These are phyloP conservation scores for Rallus limicola DNA, from an alignment of 2,113 vertebrate species.

Conservation along the genomic window DNA sequence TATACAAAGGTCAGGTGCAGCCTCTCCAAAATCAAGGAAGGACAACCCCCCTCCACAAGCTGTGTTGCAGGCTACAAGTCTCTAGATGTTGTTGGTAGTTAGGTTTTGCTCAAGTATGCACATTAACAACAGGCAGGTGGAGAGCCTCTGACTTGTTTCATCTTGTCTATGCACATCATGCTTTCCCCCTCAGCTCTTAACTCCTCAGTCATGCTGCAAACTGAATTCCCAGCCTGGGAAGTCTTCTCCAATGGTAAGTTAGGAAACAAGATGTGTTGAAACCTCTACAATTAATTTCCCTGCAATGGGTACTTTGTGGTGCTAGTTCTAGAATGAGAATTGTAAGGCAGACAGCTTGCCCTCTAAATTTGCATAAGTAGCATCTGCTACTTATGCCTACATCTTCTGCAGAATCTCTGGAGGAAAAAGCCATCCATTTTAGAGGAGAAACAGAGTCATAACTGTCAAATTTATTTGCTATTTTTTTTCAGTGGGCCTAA, in stretches of 20 bases:
- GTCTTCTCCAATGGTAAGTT: not conserved
- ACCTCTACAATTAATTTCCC: not conserved
- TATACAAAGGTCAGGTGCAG: slow-evolving; percentile 32
- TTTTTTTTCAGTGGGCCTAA: not conserved
- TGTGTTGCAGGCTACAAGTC: not conserved
- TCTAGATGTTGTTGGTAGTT: not conserved
- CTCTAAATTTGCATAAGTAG: not conserved
- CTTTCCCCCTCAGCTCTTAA: not conserved
- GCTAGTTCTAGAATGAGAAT: not conserved
- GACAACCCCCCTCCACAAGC: too few species aligned
- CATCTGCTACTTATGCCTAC: not conserved
- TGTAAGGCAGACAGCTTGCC: not conserved
- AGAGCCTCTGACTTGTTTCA: not conserved
- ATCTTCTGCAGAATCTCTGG: slow-evolving; percentile 6
- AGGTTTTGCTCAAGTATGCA: not conserved
- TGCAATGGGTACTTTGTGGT: not conserved
- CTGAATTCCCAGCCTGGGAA: not conserved
- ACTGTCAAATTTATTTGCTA: not conserved
- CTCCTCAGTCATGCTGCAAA: not conserved
- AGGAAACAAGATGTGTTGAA: not conserved
- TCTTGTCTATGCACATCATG: not conserved
- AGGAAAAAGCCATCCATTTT: not conserved
- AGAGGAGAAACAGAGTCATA: not conserved
- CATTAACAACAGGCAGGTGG: not conserved
- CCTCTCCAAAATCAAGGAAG: not conserved